Base-by-base conservation (phyloP, 2,113 vertebrate species). In the Ophthalmolycus amberensis region DNA sequence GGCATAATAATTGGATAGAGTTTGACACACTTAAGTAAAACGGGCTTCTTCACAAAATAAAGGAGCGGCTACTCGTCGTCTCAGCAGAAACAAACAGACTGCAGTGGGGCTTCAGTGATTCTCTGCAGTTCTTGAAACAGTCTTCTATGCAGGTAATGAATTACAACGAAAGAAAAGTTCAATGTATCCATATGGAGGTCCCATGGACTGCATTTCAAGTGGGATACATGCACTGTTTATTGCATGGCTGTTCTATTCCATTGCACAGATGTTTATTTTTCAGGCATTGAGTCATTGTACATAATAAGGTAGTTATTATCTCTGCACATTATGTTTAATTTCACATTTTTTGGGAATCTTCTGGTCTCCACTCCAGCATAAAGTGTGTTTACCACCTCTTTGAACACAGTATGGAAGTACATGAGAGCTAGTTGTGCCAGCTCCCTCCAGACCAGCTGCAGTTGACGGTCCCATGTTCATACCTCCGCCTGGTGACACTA, bases 21-120 rank as follows among this genome's bases (percentile, higher is more conserved):
- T 94, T 87, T 92, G 91, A 91, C 75, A 91, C 91, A 87, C 86
- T 94, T 90, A 91, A 90, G 68, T 82, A 84, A 84, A 90, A 86
- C 71, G 60, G 77, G 48, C 66, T 80, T 82, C 88, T 89, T 91
- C 86, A 72, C 71, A 79, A 65, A 77, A 78, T 25, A 76, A 75
- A 72, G 59, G 58, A 84, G 68, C 66, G 38, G 72, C 68, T 82
- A 0, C 79, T 50, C 56, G 77, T 58, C 9, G 2, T 71, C 79
- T 80, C 15, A 3, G 54, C 25, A 77, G 38, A 56, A 34, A 44
- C 7, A 16, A 44, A 50, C 73, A 44, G 42, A 59, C 25, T 40
- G 63, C 40, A 29, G 70, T 18, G 44, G 27, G 38, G 12, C 5
- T 32, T 27, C 65, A n/a, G 37, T 40, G 18, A 0, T 25, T 50